These are phyloP conservation scores for Meleagris gallopavo DNA, from an alignment of 2,113 vertebrate genomes.

Conservation along the genomic window DNA sequence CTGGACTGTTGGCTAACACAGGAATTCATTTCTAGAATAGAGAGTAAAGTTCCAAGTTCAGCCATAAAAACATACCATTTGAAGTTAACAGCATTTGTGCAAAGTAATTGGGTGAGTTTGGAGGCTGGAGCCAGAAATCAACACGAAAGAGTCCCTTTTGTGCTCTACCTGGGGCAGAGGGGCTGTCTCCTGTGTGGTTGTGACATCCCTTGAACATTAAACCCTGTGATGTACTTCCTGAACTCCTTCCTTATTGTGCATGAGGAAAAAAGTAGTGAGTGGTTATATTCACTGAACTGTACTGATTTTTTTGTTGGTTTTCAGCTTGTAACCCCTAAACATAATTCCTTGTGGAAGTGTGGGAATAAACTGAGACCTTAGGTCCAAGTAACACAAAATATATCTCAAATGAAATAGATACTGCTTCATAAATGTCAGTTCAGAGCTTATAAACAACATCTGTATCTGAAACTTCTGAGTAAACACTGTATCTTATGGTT, in stretches of 20 bases:
- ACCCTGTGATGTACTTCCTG: background rate
- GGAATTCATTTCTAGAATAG: background rate
- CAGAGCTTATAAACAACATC: background rate
- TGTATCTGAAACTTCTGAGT: background rate
- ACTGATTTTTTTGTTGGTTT: background rate
- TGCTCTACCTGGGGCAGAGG: background rate
- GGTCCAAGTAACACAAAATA: background rate
- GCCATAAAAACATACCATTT: background rate
- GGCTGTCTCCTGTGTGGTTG: background rate
- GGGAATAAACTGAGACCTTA: background rate
- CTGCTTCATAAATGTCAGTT: background rate
- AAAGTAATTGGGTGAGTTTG: background rate
- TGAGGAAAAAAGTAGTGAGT: background rate
- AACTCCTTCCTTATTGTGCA: background rate
- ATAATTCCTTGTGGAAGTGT: background rate
- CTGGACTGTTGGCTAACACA: background rate
- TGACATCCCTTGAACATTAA: background rate
- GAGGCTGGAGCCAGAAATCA: background rate
- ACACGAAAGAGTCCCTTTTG: accelerated
- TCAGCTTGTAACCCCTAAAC: background rate
- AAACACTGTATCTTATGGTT: background rate
- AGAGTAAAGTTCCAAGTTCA: conserved; percentile 35
- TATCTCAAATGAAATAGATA: background rate
- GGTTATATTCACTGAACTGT: background rate
- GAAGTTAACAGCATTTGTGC: background rate